Base-by-base conservation (phyloP, 2,888 invertebrate genomes). In the Fragum sueziense region DNA sequence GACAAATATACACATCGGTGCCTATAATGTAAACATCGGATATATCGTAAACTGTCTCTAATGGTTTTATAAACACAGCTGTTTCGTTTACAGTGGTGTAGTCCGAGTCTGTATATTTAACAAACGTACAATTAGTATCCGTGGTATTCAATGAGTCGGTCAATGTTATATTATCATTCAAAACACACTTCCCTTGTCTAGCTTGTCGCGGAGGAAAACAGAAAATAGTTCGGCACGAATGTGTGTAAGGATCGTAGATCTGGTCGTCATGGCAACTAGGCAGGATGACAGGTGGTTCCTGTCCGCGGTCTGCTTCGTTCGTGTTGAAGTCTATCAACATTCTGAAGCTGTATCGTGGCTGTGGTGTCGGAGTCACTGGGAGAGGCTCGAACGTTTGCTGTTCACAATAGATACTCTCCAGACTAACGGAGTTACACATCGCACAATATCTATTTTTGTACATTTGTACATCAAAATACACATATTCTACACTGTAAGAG, bases 381-480 rank as follows among this genome's bases (percentile, higher is more conserved):
- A 22, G 6, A 2, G 4, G 11, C 25, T 7, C 52, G 20, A 33
- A 7, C 9, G 37, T 41, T 2, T 25, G 17, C 17, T 59, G 73
- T 27, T 75, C 68, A 57, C 79, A 79, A 22, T 37, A 22, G 4
- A 79, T 61, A 1, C 51, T 52, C 22, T 69, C 41, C 14, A 1
- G 11, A 0, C 34, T 29, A 3, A 67, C n/a, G 22, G 34, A 37
- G 68, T 89, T 79, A 70, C 91, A 91, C 9, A 82, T 51, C 9
- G 91, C 91, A 76, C 91, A 91, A 70, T 86, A 85, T 59, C 76
- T 65, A 67, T 90, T 91, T 34, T 80, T 79, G 80, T 88, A 90
- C 22, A 62, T 34, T 17, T 3, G 47, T 0, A 31, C 61, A 0
- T 17, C 11, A 25, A 33, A 52, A 73, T 73, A 79, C 2, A 76